Evolutionary conservation across 2,113 vertebrate species (phyloP), one percentile per base, ranked within the genome.

Genomic region (Bubo scandiacus): DNA sequence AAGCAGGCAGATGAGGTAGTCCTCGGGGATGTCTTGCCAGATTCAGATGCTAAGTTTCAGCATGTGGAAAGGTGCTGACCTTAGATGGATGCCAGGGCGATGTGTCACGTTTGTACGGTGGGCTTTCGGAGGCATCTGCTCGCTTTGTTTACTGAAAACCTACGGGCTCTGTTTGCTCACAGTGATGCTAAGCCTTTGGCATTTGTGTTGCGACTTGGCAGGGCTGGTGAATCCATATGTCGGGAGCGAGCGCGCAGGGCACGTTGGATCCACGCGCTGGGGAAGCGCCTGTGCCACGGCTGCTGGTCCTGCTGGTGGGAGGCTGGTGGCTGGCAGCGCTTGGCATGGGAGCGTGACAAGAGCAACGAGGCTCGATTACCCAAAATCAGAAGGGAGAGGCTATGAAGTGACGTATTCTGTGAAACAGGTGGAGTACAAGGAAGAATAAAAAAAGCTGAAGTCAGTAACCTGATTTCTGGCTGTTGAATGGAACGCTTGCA

Each of bases 61-160:
- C 19, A 7, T 11, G 45, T 5, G 3, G 71, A 47, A 73, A 74
- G 66, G 55, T 5, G 10, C 51, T 45, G 66, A 57, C 88, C 81
- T 94, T 38, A 51, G 42, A 40, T 49, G 21, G 14, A 2, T 61
- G 82, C 67, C 40, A 58, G 49, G n/a, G 34, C 2, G 4, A 61
- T 16, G 63, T 12, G 15, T 6, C 49, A 32, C 5, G 3, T n/a
- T 51, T 18, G 25, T n/a, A 9, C 0, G 2, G 18, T 34, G 36
- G 45, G 66, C 45, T 88, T 79, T 74, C 66, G 30, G n/a, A 71
- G 71, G 68, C 65, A 34, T 51, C 70, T 93, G 78, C 86, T 62
- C 59, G 43, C 63, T 87, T 73, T 42, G 68, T 42, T 86, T 81
- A 38, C 45, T 70, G 82, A 40, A 80, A 85, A 57, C 54, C 32